Conservation (phyloP, 2,888 invertebrate species). For the Cephus sareptanus region DNA sequence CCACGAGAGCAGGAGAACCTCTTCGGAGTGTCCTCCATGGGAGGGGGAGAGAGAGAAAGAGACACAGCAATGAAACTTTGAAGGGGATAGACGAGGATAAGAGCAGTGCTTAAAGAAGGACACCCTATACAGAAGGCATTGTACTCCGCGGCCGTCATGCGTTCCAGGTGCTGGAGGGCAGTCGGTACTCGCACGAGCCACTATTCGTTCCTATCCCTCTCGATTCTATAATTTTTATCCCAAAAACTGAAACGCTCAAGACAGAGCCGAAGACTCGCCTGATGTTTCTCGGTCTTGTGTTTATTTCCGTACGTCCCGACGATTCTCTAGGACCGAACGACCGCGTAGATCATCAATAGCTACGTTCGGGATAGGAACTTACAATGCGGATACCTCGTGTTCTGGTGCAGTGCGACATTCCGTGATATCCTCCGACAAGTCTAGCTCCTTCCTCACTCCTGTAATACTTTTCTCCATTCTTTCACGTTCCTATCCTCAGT, state of each 20-base stretch:
- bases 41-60: constrained; percentile 26
- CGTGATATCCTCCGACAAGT: not conserved
- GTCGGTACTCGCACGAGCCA: constrained; percentile 38
- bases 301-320: not conserved
- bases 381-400: not conserved
- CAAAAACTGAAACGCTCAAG: not conserved
- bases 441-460: not conserved
- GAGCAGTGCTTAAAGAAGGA: constrained; percentile 40
- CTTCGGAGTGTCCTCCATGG: constrained; percentile 17
- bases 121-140: constrained; percentile 49
- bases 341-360: not conserved
- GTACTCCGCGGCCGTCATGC: constrained; percentile 49
- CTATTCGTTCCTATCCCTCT: constrained; percentile 24
- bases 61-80: not conserved
- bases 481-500: not conserved
- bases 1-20: constrained; percentile 9
- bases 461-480: not conserved
- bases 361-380: not conserved
- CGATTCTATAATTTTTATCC: not conserved
- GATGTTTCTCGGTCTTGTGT: not conserved
- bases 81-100: not conserved
- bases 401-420: not conserved
- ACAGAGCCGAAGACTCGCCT: not conserved
- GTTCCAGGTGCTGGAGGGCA: constrained; percentile 49
- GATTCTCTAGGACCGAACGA: not conserved